A percentile compares a stretch with the other conserved stretches of the same genome.
Evolutionary conservation across 2,113 vertebrate species (phyloP).

Genomic region (Eolophus roseicapilla): DNA sequence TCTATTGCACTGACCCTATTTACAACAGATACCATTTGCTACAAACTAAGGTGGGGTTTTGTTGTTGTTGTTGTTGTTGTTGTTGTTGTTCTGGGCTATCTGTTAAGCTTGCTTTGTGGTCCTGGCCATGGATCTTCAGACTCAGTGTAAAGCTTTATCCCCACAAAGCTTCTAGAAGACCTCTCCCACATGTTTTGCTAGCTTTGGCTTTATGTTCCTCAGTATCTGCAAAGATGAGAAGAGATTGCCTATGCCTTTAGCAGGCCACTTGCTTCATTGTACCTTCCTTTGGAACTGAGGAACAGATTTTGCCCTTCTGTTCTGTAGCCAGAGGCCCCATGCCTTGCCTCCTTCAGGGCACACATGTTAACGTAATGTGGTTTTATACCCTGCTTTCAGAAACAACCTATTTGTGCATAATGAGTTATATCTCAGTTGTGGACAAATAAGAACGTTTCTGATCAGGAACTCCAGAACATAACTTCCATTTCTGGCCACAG

Average conservation of each 20-base stretch:
- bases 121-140: not conserved
- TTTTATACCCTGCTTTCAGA: not conserved
- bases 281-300: not conserved
- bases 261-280: not conserved
- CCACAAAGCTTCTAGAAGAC: not conserved
- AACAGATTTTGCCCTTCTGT: not conserved
- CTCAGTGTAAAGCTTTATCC: not conserved
- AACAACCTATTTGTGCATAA: not conserved
- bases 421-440: not conserved
- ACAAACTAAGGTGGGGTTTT: not conserved
- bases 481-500: not conserved
- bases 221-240: not conserved
- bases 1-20: constrained; percentile 1
- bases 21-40: not conserved
- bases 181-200: not conserved
- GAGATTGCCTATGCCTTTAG: not conserved
- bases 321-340: not conserved
- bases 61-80: not conserved
- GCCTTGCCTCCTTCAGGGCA: not conserved
- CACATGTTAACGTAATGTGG: not conserved
- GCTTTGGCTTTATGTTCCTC: not conserved
- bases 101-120: not conserved
- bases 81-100: not conserved
- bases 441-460: not conserved
- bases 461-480: not conserved